A percentile compares a stretch with the other conserved stretches of the same genome.
Conservation (phyloP, 2,113 vertebrate species). For the Eurystomus gularis region DNA sequence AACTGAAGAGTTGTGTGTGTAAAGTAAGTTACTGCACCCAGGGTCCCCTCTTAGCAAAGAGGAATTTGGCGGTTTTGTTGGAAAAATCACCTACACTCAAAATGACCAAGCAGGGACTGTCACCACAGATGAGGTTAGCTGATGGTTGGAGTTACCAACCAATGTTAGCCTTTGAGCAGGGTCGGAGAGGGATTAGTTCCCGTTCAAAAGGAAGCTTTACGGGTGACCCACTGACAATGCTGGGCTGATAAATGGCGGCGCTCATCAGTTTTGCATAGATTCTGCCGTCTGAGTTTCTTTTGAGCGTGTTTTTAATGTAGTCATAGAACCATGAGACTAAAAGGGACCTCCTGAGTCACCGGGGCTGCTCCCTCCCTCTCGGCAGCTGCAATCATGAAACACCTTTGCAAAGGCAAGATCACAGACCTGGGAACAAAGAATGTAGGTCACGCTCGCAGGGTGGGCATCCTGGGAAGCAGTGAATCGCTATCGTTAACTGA, state of each 20-base stretch:
- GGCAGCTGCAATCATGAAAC: neutral
- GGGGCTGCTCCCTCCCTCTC: neutral
- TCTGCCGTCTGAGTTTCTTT: neutral
- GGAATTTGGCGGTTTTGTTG: neutral
- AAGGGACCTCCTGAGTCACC: neutral
- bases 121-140: neutral
- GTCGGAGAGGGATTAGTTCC: constrained; percentile 40
- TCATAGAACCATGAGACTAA: neutral
- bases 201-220: neutral
- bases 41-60: neutral
- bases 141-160: neutral
- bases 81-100: neutral
- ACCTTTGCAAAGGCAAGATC: constrained; percentile 24
- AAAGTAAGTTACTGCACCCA: neutral
- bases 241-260: neutral
- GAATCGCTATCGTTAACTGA: neutral
- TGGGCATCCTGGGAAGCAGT: constrained; percentile 8
- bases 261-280: neutral
- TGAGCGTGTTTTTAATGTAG: neutral
- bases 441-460: constrained; percentile 42
- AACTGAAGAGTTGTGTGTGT: neutral
- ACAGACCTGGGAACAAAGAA: constrained; percentile 39
- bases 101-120: neutral
- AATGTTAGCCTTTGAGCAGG: neutral
- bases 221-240: neutral